Conservation (phyloP, 2,797 vertebrate species). For the Melanitta fusca region DNA sequence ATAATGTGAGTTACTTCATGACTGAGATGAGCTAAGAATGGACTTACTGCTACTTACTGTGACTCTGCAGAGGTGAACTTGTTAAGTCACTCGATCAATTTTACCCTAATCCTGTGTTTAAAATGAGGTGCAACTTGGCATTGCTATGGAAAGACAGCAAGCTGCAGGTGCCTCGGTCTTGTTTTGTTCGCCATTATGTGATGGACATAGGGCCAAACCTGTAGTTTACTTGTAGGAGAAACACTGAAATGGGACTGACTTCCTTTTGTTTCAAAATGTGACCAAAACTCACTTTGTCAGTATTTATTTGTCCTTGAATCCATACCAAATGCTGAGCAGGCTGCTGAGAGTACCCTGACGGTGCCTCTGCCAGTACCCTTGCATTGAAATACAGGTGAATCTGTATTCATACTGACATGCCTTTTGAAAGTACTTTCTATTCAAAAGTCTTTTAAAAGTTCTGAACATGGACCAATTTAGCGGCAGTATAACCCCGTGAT, state of each 20-base stretch:
- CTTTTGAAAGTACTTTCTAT: background rate
- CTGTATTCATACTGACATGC: background rate
- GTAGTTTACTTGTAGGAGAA: too few relatives aligned
- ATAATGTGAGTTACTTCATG: background rate
- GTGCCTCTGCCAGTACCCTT: background rate
- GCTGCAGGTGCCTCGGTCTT: background rate
- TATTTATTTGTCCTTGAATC: background rate
- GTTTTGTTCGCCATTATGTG: background rate
- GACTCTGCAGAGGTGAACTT: background rate
- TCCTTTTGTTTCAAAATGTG: background rate
- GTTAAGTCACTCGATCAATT: background rate
- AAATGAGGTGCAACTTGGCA: background rate
- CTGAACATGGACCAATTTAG: background rate
- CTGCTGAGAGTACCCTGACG: background rate
- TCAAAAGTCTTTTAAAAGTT: background rate
- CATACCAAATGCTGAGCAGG: background rate
- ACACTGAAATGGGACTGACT: background rate
- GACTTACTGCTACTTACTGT: background rate
- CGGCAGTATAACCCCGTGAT: background rate
- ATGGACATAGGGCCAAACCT: background rate
- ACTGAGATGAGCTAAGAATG: background rate
- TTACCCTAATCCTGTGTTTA: background rate
- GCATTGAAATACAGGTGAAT: background rate
- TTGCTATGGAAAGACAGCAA: background rate
- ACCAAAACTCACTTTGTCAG: background rate